Evolutionary conservation across 2,797 vertebrate genomes (phyloP), one percentile per base, ranked within the genome.

Genomic region (Muscicapa comitata): DNA sequence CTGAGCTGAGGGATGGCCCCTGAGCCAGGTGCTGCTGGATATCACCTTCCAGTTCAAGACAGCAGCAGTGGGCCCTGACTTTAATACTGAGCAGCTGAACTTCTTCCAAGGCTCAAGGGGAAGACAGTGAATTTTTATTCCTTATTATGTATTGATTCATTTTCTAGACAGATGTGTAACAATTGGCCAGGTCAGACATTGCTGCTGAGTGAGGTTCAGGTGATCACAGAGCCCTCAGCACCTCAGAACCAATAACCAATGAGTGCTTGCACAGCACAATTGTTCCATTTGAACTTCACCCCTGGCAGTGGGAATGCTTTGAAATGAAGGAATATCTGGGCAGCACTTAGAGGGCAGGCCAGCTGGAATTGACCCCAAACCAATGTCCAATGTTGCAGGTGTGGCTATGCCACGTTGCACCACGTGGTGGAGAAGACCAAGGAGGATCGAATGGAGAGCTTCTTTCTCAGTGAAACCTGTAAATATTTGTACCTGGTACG

Each of bases 391-490:
- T 50, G 50, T 95, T 88, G 59, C 85, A 99, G 99, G 97, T 99
- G 99, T 96, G 99, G 99, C 33, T 99, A 99, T 10, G 99, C 99
- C 86, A 99, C 99, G 0, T 98, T 99, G 58, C 99, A 99, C 96
- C 99, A 99, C 3, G 99, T 99, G 24, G 98, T 99, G 40, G 99
- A 99, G 84, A 99, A 99, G 97, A 99, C 99, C 48, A 99, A 99
- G 98, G 99, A 99, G 91, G 99, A 99, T 98, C 98, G 99, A 26
- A 99, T 99, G 99, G 99, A 99, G 98, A 99, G 99, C 97, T 99
- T 99, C 97, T 99, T 99, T 79, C 99, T 99, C 96, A 99, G 99
- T 47, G 99, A 99, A 97, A 99, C 99, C 9, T 99, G 99, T 96
- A 99, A 99, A 98, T 99, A 99, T 90, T 97, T 99, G 94, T 99